Evolutionary conservation across 2,797 vertebrate species (phyloP).

Genomic region (Nothura maculosa): DNA sequence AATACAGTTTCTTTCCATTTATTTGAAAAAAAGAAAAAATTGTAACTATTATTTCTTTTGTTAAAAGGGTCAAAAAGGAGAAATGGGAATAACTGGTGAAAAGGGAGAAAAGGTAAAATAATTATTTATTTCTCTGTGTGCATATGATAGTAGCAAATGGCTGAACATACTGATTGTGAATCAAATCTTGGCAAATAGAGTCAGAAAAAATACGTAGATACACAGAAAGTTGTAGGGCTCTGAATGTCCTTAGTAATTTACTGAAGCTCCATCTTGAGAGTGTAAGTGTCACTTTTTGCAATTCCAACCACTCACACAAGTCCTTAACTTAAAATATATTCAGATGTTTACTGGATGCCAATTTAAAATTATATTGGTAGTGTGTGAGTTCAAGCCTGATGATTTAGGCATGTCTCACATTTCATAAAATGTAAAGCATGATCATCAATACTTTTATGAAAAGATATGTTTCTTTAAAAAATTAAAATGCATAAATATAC

Average conservation of each 20-base stretch:
- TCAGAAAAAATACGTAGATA: not conserved
- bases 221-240: not conserved
- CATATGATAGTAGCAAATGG: not conserved
- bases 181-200: not conserved
- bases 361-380: not conserved
- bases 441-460: not conserved
- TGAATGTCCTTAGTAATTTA: not conserved
- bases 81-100: conserved; percentile 72
- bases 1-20: not conserved
- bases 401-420: not conserved
- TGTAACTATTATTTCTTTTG: conserved; percentile 30
- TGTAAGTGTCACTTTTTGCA: not conserved
- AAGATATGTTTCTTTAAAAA: not conserved
- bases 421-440: not conserved
- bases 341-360: not conserved
- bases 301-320: not conserved
- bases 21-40: not conserved
- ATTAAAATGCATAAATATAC: not conserved
- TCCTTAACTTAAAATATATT: not conserved
- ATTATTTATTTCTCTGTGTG: not conserved
- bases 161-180: not conserved
- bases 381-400: not conserved
- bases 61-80: conserved; percentile 84
- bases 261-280: not conserved
- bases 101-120: conserved; percentile 89